Evolutionary conservation across 1,140 invertebrate genomes (phyloP), one percentile per base, ranked within the genome.

Genomic region (Brachionus rubens): DNA sequence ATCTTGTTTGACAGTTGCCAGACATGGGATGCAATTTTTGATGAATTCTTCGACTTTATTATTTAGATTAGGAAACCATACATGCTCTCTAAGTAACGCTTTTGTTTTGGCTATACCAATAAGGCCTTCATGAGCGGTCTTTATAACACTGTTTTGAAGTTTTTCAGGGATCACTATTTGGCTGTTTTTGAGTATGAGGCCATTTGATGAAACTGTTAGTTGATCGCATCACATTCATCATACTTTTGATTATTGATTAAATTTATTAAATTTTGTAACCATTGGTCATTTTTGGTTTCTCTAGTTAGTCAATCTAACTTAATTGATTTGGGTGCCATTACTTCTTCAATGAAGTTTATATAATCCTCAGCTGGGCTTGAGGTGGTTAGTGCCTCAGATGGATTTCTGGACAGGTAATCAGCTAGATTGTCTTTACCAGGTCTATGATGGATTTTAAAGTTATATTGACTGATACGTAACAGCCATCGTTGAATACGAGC

Each of bases 41-140:
- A 77, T 68, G 0, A 40, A 65, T 28, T 77, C 54, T 43, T 79
- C 79, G 56, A 76, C 65, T 52, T 76, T 54, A 19, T 9, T 59
- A 40, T 79, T 75, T 16, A 79, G 68, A 40, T 21, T 41, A 28
- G 52, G 68, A 68, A 78, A 79, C 77, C 77, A 79, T 43, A 78
- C 68, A 62, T 77, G 79, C 33, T 46, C 62, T 70, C 77, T 36
- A 2, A 80, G 33, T 59, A 79, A 65, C 19, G 62, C 52, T 75
- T 78, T 79, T n/a, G n/a, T n/a, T n/a, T n/a, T n/a, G n/a, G n/a
- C n/a, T n/a, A n/a, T n/a, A n/a, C n/a, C n/a, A n/a, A 78, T 52
- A 59, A 77, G 77, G 26, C 77, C 77, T 43, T 72, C 70, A 33
- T 79, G 65, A 14, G 76, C 79, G 21, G 72, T 26, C 76, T 75